Evolutionary conservation across 2,113 vertebrate genomes (phyloP), one percentile per base, ranked within the genome.

Genomic region (Dromiciops gliroides): DNA sequence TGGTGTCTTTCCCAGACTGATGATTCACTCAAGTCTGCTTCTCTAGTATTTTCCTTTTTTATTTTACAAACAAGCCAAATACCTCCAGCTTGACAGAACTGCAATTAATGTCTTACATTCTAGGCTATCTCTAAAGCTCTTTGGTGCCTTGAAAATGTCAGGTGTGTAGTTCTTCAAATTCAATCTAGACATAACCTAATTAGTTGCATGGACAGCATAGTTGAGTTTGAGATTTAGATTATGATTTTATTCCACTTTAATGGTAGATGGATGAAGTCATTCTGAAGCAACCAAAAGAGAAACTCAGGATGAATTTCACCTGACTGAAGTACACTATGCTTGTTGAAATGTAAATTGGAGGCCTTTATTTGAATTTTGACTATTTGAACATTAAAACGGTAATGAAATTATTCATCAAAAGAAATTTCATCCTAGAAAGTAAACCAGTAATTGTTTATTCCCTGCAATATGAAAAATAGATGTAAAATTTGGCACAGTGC

Each of bases 131-230:
- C 44, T 94, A 52, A 49, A 95, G 50, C 88, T 91, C 90, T 47
- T 96, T 95, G 67, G 9, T 50, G n/a, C 75, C 92, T 94, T 93
- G 89, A 51, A 97, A 96, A 96, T 94, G 89, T 95, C 96, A 95
- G 28, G 48, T 51, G 93, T 25, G 51, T 92, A 11, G 9, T 93
- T 28, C 14, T 95, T 96, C 95, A 94, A 92, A 97, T 96, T 91
- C 37, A 93, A 50, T 24, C 47, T 91, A 94, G 91, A 49, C 5
- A 47, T 25, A 26, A 24, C 26, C 94, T 96, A 93, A 95, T 90
- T 49, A 94, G 52, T 89, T 51, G 89, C 94, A 89, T 95, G 48
- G 52, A 93, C 48, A 50, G 9, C 75, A 19, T 48, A 11, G 3
- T 92, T 60, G 92, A 37, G 37, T 52, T 60, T 91, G 53, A 96